Evolutionary conservation across 1,140 invertebrate species (phyloP), one percentile per base, ranked within the genome.

Genomic region (Drosophila sp.): DNA sequence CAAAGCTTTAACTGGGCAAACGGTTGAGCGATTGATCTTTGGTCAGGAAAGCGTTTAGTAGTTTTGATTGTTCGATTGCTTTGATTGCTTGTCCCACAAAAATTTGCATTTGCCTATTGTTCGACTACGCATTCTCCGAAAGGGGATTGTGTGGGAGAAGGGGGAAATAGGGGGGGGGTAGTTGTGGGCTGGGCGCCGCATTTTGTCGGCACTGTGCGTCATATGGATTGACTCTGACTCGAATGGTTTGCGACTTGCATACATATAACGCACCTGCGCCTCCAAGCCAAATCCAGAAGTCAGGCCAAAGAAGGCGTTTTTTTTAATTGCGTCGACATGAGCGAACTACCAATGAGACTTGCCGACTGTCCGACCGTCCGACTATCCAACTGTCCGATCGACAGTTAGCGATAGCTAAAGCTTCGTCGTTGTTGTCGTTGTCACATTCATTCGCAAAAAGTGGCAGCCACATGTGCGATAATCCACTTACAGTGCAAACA

Each of bases 231-330:
- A 14, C 25, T 27, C 41, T n/a, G n/a, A n/a, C n/a, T n/a, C n/a
- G n/a, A 50, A 14, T 16, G 14, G 61, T 27, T 48, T 58, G 66
- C 61, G 58, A 59, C 73, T 54, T 84, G 80, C 80, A 84, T 84
- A 86, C 78, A 77, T 84, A 84, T 84, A 81, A 81, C 82, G 81
- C 80, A 84, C 80, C 80, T 84, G 80, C 81, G 81, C 69, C 80
- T 84, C 75, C 63, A 86, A 74, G 77, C 80, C 81, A 78, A 86
- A 84, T 67, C 77, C 80, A 80, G 64, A 75, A 73, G 77, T 77
- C 76, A 62, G 11, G 46, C 80, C 80, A 58, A 86, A 84, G 81
- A 84, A 84, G 80, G 80, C 80, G 80, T 86, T 86, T 84, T 72
- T 72, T 84, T 84, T 84, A 84, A 84, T 84, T 84, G 80, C 81